Conservation (phyloP, 2,888 invertebrate genomes). For the Calliphora vomitoria region DNA sequence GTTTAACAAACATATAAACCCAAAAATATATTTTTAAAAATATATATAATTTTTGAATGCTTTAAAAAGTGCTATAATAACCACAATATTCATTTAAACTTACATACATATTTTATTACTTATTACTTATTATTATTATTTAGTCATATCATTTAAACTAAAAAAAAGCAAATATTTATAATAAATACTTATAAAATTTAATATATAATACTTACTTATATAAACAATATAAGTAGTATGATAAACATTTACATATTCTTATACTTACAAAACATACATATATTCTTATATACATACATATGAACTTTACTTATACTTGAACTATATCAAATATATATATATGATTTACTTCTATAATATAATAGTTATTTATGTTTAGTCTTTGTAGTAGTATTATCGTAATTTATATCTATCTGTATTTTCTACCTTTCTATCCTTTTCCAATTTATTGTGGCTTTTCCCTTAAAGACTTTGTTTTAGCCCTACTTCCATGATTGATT, state of each 20-base stretch:
- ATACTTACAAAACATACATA: conserved; percentile 22
- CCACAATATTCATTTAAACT: neutral
- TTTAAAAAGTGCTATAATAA: conserved; percentile 56
- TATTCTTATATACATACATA: conserved; percentile 45
- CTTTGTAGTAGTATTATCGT: conserved; percentile 58
- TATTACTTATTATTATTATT: conserved; percentile 10
- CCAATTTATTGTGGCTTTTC: neutral
- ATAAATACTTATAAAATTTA: neutral
- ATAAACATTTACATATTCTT: neutral
- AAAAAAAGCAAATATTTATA: conserved; percentile 11
- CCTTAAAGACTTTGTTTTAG: neutral
- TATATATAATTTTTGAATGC: conserved; percentile 17
- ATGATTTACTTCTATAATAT: neutral
- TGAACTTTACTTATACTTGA: conserved; percentile 25
- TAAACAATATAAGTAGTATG: neutral
- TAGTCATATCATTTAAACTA: conserved; percentile 57
- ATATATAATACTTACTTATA: neutral
- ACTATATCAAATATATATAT: conserved; percentile 23
- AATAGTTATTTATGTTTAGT: conserved; percentile 47
- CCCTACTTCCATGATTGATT: neutral
- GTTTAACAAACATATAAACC: neutral
- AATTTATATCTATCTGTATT: conserved; percentile 5
- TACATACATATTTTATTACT: neutral
- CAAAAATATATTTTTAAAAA: neutral
- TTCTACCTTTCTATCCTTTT: neutral